Percentiles rank a stretch among this genome's conserved stretches.
These are phyloP conservation scores for Chaitophorus viminalis DNA, from an alignment of 2,888 invertebrate species.

Conservation along the genomic window DNA sequence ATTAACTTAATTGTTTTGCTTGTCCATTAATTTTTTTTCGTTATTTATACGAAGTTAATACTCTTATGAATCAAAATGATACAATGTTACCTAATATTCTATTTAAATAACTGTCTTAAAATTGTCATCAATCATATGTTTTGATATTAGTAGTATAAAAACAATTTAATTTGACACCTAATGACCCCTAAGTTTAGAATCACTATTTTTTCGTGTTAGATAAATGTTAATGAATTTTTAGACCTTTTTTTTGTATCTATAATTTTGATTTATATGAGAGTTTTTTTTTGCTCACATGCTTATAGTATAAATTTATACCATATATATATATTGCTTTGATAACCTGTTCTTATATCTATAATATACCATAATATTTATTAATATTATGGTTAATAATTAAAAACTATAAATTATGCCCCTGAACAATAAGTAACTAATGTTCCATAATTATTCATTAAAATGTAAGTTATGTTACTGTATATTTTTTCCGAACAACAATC, in stretches of 20 bases:
- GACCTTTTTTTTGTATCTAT: constrained; percentile 1
- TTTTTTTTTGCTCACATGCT: constrained; percentile 48
- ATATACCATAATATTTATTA: neutral
- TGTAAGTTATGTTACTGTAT: neutral
- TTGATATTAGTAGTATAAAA: constrained; percentile 15
- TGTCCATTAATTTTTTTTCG: constrained; percentile 35
- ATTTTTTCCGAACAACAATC: neutral
- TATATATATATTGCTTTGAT: constrained; percentile 32
- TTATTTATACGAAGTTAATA: constrained; percentile 30
- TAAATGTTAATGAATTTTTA: constrained; percentile 41
- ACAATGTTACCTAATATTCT: constrained; percentile 47
- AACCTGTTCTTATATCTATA: constrained; percentile 22
- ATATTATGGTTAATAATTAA: neutral
- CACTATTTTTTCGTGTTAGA: constrained; percentile 22
- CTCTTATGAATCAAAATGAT: constrained; percentile 51
- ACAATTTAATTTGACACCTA: neutral
- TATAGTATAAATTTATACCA: constrained; percentile 6
- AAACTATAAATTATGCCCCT: constrained; percentile 3
- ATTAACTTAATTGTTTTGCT: constrained; percentile 38
- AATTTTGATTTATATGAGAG: constrained; percentile 42
- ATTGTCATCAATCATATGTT: constrained; percentile 19
- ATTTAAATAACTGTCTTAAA: neutral
- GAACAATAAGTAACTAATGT: constrained; percentile 3
- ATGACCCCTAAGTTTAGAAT: neutral
- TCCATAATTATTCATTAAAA: constrained; percentile 8